Base-by-base conservation (phyloP, 2,113 vertebrate species). In the Callorhinus ursinus region DNA sequence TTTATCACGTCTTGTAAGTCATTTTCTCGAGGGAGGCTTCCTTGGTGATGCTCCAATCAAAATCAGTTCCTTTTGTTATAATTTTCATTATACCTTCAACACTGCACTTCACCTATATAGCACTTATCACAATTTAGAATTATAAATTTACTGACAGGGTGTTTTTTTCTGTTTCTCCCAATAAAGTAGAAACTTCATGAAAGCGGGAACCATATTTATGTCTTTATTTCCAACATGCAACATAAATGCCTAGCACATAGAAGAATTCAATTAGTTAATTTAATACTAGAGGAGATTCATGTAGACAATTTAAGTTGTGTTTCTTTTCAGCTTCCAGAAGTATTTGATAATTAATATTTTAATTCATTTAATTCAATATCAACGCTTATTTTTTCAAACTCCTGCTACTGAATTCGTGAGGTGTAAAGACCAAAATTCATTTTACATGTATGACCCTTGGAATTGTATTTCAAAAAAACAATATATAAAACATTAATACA, bases 311-410 rank as follows among this genome's bases (percentile, higher is more conserved):
- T 84, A 93, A 49, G 1, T 19, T 69, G 22, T 83, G 21, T 74
- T 76, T 95, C 42, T 96, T 96, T 80, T 65, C 39, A 76, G 33
- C 49, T 18, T 71, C n/a, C 88, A 33, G 36, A 93, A 71, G 28
- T 93, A 93, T 84, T 79, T 93, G 8, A 55, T 92, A 46, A 92
- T 79, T 92, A 63, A 59, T 61, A 24, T 84, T 96, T 92, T 90
- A 61, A 80, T 88, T 57, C 19, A 92, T 26, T 81, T 5, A 67
- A n/a, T 76, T 93, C 4, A 51, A 7, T 53, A 72, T 81, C 24
- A 65, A 33, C 21, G 21, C 18, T 63, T 31, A 13, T 59, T 93
- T 93, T 76, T 88, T 84, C 31, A 90, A 39, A 91, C 28, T 84
- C 28, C 1, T 65, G 21, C 19, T 95, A 15, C 3, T 95, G 39